These are phyloP conservation scores for Botia almorhae DNA, from an alignment of 2,797 vertebrate species.

Conservation along the genomic window DNA sequence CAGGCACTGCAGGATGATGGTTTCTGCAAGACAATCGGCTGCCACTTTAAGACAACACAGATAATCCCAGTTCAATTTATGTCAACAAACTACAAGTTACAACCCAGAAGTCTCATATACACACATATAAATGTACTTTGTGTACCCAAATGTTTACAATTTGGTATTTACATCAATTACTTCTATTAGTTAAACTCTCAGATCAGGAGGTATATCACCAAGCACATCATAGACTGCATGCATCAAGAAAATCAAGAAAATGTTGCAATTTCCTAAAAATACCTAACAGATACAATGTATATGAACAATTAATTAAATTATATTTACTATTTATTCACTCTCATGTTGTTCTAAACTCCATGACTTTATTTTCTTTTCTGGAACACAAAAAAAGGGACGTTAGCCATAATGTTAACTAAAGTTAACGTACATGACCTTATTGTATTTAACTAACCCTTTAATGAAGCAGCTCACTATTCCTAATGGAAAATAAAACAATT, in stretches of 20 bases:
- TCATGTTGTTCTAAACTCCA: too few species aligned
- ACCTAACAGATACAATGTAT: background rate
- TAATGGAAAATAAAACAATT: background rate
- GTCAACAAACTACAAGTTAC: background rate
- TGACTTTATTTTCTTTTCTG: too few species aligned
- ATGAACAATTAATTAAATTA: background rate
- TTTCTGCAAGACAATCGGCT: conserved; percentile 26
- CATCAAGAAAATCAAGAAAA: background rate
- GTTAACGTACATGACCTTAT: too few species aligned
- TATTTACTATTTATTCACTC: too few species aligned
- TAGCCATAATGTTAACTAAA: too few species aligned
- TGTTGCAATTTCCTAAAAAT: background rate
- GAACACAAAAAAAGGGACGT: too few species aligned
- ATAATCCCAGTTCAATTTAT: background rate
- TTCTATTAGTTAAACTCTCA: too few species aligned
- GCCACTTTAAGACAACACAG: background rate
- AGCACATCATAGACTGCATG: background rate
- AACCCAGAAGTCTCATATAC: background rate
- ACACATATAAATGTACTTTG: background rate
- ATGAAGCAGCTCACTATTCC: too few species aligned
- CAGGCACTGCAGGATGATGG: conserved; percentile 57
- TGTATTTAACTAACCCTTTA: too few species aligned
- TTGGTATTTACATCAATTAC: background rate
- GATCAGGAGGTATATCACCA: too few species aligned
- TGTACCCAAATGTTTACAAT: background rate